Evolutionary conservation across 2,797 vertebrate species (phyloP), one percentile per base, ranked within the genome.

Genomic region (Telmatherina bonti): DNA sequence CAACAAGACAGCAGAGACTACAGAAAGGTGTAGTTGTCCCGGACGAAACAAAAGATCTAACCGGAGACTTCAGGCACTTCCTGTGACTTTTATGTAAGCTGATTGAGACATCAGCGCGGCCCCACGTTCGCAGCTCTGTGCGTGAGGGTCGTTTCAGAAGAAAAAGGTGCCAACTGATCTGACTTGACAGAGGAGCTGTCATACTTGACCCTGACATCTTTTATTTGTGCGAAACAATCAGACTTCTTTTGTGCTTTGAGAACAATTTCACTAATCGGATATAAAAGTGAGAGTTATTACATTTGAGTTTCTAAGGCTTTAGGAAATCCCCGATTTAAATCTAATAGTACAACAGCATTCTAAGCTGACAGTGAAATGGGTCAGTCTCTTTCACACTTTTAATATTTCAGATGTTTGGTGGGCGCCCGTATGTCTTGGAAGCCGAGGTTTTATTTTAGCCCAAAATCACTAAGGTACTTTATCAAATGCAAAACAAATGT

Each of bases 1-100:
- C 70, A 74, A 88, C 61, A 72, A 78, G 85, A 85, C 78, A 75
- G 84, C n/a, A 63, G 70, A 79, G 75, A 82, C 55, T 72, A 41
- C 13, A 13, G 33, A 27, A 35, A 45, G 62, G 64, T 81, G 74
- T 76, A 80, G 74, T 72, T 82, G 72, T n/a, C 35, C 57, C 8
- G 30, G 29, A 55, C 51, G 68, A 72, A 88, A 76, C 76, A 84
- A 84, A 85, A 83, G 71, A 60, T 35, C 55, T 64, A 63, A 72
- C 64, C 67, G 29, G 56, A 79, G 62, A 63, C 62, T 78, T 80
- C 45, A 79, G 58, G 67, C 74, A 53, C 41, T 63, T 66, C 33
- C 11, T 15, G 29, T 43, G 62, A 51, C 66, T 76, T 79, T 80
- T 55, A 83, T 76, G 24, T 8, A 74, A 70, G 72, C 64, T 56